phyloP scores from a whole-genome alignment of 2,888 invertebrate genomes.

The Dasypolia templi region DNA sequence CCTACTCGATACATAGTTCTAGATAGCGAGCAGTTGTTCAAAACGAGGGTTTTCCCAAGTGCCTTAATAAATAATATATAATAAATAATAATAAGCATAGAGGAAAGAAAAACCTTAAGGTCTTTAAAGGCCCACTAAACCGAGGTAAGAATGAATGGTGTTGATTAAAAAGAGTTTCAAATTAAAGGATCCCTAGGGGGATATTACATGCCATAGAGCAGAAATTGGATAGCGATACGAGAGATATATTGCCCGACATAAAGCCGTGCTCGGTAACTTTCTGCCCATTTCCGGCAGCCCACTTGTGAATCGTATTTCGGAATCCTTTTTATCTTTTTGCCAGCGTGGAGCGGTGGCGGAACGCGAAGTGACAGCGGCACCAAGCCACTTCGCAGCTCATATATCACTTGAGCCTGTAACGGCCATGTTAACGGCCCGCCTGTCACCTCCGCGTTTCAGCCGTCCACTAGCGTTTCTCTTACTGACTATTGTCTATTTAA shows the following conservation, averaged over 20 bases:
- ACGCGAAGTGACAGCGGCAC: constrained; percentile 88
- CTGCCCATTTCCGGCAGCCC: constrained; percentile 89
- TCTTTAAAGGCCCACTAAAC: constrained; percentile 51
- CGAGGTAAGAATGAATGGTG: constrained; percentile 80
- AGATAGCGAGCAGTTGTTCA: neutral
- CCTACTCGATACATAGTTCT: neutral
- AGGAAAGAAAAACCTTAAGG: constrained; percentile 36
- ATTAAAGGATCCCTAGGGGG: constrained; percentile 84
- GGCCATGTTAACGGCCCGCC: constrained; percentile 86
- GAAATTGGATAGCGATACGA: constrained; percentile 89
- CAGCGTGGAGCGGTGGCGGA: constrained; percentile 80
- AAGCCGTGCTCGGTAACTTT: constrained; percentile 88
- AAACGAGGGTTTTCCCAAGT: constrained; percentile 10
- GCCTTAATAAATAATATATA: constrained; percentile 9
- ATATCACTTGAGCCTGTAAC: constrained; percentile 88
- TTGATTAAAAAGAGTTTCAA: constrained; percentile 85
- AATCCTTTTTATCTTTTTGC: constrained; percentile 90
- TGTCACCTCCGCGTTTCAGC: constrained; percentile 86
- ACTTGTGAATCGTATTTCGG: constrained; percentile 90
- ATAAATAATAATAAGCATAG: constrained; percentile 21
- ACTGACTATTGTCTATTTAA: constrained; percentile 75
- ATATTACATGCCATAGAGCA: constrained; percentile 89
- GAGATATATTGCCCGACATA: constrained; percentile 89
- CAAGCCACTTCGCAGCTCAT: constrained; percentile 89
- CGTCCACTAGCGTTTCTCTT: constrained; percentile 76